Percentiles rank a stretch among this genome's conserved stretches.
Conservation (phyloP, 2,797 vertebrate genomes). For the Cygnus olor region DNA sequence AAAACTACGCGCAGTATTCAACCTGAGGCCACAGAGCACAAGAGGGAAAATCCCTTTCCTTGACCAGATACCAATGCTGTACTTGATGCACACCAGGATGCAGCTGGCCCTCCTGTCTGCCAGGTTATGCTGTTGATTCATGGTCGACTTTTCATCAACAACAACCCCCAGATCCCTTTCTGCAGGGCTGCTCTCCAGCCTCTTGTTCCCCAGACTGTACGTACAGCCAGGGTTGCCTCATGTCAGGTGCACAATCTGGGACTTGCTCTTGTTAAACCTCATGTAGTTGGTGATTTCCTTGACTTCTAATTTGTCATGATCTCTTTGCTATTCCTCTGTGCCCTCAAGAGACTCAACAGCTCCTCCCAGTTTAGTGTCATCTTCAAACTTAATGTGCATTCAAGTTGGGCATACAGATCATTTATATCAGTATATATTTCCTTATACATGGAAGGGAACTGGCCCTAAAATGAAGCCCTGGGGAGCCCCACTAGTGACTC, state of each 20-base stretch:
- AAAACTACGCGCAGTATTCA: background rate
- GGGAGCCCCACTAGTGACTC: background rate
- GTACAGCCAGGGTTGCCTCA: background rate
- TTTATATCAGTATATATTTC: background rate
- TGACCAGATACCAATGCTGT: too few species aligned
- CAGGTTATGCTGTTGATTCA: background rate
- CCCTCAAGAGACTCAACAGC: background rate
- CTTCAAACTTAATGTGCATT: background rate
- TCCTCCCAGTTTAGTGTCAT: background rate
- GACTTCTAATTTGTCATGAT: background rate
- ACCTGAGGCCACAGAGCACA: background rate
- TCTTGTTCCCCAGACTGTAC: background rate
- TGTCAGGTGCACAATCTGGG: background rate
- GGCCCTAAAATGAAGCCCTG: background rate
- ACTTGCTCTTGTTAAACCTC: background rate
- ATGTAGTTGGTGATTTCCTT: background rate
- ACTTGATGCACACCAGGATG: background rate
- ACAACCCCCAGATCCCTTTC: background rate
- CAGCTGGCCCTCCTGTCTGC: background rate
- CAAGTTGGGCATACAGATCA: background rate
- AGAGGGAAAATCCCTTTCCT: background rate
- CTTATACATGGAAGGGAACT: background rate
- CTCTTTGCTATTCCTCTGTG: background rate
- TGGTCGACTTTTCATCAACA: background rate
- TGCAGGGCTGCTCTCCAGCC: background rate